A percentile compares a stretch with the other conserved stretches of the same genome.
phyloP scores from a whole-genome alignment of 2,888 invertebrate genomes.

The Nymphalis c-album region DNA sequence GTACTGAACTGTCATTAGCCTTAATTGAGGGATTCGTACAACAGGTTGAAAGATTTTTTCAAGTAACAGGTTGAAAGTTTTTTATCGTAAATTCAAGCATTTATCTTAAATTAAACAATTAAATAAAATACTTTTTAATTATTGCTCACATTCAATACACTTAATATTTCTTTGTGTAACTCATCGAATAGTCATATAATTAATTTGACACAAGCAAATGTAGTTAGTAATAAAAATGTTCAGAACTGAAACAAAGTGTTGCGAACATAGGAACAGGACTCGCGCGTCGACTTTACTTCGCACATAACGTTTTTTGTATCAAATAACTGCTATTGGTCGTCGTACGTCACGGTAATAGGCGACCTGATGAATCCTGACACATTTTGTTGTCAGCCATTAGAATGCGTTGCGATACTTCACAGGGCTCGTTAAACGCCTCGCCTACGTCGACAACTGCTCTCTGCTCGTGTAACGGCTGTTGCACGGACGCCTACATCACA shows the following conservation, averaged over 20 bases:
- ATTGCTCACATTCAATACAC: too few species aligned
- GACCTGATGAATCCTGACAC: background rate
- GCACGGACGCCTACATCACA: background rate
- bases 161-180: too few species aligned
- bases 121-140: too few species aligned
- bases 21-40: background rate
- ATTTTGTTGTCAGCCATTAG: constrained; percentile 11
- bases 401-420: background rate
- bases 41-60: too few species aligned
- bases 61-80: too few species aligned
- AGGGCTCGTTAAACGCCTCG: background rate
- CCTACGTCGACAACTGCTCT: background rate
- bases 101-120: too few species aligned
- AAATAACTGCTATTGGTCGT: constrained; percentile 1
- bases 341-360: background rate
- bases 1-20: background rate
- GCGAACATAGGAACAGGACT: background rate
- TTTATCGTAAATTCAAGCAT: too few species aligned
- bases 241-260: too few species aligned
- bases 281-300: background rate
- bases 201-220: too few species aligned
- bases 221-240: too few species aligned
- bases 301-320: background rate
- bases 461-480: constrained; percentile 2
- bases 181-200: too few species aligned